Conservation (phyloP, 1,140 invertebrate species). For the Caenorhabditis remanei region DNA sequence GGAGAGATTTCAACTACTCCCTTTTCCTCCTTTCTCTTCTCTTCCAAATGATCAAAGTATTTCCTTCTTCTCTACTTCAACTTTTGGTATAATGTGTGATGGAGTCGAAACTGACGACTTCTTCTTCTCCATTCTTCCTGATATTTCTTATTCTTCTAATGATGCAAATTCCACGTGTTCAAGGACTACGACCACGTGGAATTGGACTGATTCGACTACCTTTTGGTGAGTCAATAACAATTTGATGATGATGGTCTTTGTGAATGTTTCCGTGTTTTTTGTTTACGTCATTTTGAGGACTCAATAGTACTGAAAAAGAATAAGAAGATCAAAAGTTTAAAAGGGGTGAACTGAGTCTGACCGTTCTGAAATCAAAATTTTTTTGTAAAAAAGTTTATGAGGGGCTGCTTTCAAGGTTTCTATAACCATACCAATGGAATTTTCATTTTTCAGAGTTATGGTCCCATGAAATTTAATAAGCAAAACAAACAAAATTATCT, state of each 20-base stretch:
- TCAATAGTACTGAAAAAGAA: too few species aligned
- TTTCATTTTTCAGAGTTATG: too few species aligned
- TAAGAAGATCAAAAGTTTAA: too few species aligned
- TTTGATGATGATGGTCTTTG: neutral
- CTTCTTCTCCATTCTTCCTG: neutral
- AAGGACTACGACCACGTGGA: constrained; percentile 48
- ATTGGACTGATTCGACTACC: constrained; percentile 57
- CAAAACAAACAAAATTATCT: too few species aligned
- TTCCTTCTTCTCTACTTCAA: neutral
- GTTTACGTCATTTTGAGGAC: too few species aligned
- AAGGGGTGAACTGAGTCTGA: too few species aligned
- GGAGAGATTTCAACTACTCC: neutral
- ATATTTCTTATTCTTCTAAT: neutral
- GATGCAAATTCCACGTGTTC: neutral
- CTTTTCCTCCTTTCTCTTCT: neutral
- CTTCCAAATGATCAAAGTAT: constrained; percentile 33
- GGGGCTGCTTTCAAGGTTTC: too few species aligned
- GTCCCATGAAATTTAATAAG: too few species aligned
- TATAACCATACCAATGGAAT: too few species aligned
- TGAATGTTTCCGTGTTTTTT: too few species aligned
- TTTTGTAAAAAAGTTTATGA: neutral
- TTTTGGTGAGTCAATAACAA: constrained; percentile 19
- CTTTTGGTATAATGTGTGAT: constrained; percentile 31
- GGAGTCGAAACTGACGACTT: constrained; percentile 23
- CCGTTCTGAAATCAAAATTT: neutral